Evolutionary conservation across 2,888 invertebrate species (phyloP).

Genomic region (Amphipyra tragopoginis): DNA sequence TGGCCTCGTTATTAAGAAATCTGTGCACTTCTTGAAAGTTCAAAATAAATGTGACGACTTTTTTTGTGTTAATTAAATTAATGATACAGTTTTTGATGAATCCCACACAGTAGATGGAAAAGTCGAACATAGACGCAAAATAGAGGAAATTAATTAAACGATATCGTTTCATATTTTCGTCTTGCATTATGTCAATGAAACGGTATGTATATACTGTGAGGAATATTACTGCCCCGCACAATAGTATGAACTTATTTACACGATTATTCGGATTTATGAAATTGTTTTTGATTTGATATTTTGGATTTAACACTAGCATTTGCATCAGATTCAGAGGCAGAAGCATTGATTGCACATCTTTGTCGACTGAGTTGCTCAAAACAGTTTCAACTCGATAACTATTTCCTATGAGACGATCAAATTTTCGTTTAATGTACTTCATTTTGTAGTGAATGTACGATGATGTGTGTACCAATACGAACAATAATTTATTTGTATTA

Average conservation of each 20-base stretch:
- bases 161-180: conserved; percentile 10
- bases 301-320: conserved; percentile 24
- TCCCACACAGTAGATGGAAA: conserved; percentile 9
- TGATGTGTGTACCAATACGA: no score
- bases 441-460: neutral
- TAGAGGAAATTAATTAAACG: conserved; percentile 16
- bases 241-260: conserved; percentile 5
- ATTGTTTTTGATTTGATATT: conserved; percentile 41
- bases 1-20: conserved; percentile 7
- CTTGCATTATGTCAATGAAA: neutral
- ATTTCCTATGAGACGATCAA: neutral
- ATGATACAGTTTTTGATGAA: conserved; percentile 20
- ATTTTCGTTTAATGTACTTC: neutral
- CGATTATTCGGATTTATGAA: conserved; percentile 38
- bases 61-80: conserved; percentile 2
- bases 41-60: conserved; percentile 31
- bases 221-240: conserved; percentile 4
- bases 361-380: conserved; percentile 33
- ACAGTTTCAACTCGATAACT: neutral
- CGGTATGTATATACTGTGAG: neutral
- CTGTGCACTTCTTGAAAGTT: conserved; percentile 41
- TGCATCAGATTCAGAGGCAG: conserved; percentile 40
- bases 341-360: conserved; percentile 39
- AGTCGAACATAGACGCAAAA: conserved; percentile 16
- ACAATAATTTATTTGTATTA: no score